Percentiles rank a stretch among this genome's conserved stretches.
Evolutionary conservation across 2,888 invertebrate genomes (phyloP).

Genomic region (Aproaerema taeniolella): DNA sequence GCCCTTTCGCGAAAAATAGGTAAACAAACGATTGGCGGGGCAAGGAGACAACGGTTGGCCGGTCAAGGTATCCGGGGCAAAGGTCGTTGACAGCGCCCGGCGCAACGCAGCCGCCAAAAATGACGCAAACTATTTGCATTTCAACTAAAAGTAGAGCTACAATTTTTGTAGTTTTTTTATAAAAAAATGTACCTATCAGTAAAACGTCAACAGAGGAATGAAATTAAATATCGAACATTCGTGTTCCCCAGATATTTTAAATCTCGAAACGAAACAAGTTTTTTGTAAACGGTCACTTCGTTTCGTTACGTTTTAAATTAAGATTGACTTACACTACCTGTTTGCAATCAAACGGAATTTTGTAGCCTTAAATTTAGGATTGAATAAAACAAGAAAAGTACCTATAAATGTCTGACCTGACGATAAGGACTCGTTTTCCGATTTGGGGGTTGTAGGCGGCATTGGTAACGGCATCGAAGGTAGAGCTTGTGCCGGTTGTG

Average conservation of each 20-base stretch:
- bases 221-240: too few species aligned
- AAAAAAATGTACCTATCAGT: too few species aligned
- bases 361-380: too few species aligned
- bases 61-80: slow-evolving; percentile 77
- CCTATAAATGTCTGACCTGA: slow-evolving; percentile 56
- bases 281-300: not conserved
- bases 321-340: too few species aligned
- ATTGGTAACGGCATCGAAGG: slow-evolving; percentile 71
- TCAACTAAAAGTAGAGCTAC: too few species aligned
- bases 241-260: too few species aligned
- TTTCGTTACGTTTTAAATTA: not conserved
- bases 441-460: slow-evolving; percentile 72
- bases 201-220: too few species aligned
- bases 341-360: too few species aligned
- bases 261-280: not conserved
- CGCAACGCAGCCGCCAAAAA: slow-evolving; percentile 50
- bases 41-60: slow-evolving; percentile 63
- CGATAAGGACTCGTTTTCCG: slow-evolving; percentile 73
- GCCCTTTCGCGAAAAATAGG: slow-evolving; percentile 30
- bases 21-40: slow-evolving; percentile 62
- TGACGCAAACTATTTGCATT: slow-evolving; percentile 19
- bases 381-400: not conserved
- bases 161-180: too few species aligned
- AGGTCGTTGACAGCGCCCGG: slow-evolving; percentile 68
- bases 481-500: slow-evolving; percentile 72